phyloP scores from a whole-genome alignment of 2,888 invertebrate genomes.

The Bembecia ichneumoniformis region DNA sequence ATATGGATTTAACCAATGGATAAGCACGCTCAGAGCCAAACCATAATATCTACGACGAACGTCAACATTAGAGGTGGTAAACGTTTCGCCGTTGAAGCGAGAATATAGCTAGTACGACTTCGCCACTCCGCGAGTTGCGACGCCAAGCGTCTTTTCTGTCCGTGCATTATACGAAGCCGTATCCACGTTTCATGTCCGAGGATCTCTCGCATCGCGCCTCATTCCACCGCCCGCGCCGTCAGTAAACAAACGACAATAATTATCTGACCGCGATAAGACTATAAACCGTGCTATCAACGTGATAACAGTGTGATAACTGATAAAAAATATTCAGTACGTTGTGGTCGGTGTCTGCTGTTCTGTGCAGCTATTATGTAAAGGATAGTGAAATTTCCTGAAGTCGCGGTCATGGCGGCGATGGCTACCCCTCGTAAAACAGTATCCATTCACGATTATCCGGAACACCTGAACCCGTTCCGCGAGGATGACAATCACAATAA shows the following conservation, averaged over 20 bases:
- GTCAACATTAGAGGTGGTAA: not conserved
- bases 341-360: conserved; percentile 48
- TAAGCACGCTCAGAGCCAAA: too few relatives aligned
- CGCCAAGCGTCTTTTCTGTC: not conserved
- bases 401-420: conserved; percentile 49
- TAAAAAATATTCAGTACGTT: conserved; percentile 41
- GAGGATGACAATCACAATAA: conserved; percentile 77
- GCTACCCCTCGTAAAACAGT: conserved; percentile 60
- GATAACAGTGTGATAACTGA: conserved; percentile 67
- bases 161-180: conserved; percentile 27
- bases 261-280: conserved; percentile 61
- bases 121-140: conserved; percentile 21
- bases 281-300: conserved; percentile 49
- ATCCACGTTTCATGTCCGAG: conserved; percentile 15
- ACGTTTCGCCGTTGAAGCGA: not conserved
- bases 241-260: conserved; percentile 58
- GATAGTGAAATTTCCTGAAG: conserved; percentile 29
- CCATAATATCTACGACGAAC: not conserved
- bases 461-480: conserved; percentile 82
- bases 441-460: conserved; percentile 80
- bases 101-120: conserved; percentile 31
- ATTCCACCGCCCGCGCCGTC: conserved; percentile 21
- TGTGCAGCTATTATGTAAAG: conserved; percentile 59
- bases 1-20: too few relatives aligned
- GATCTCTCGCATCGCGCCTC: conserved; percentile 4